phyloP scores from a whole-genome alignment of 2,113 vertebrate genomes.

The Ptyas mucosa region DNA sequence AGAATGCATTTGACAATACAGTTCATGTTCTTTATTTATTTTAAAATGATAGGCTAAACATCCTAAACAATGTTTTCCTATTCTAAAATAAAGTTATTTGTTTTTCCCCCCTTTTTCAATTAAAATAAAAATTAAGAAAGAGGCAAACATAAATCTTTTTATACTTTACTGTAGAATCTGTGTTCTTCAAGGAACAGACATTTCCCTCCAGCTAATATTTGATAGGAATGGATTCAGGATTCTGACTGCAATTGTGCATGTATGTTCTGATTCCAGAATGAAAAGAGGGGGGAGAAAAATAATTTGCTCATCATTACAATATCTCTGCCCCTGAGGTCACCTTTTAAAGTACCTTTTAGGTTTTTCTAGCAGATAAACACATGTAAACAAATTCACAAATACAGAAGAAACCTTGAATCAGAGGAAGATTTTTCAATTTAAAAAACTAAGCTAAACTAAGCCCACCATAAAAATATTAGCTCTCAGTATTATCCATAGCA shows the following conservation, averaged over 20 bases:
- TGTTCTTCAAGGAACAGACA: slow-evolving; percentile 70
- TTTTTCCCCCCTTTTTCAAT: slow-evolving; percentile 34
- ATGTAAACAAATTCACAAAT: slow-evolving; percentile 16
- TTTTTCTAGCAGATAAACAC: slow-evolving; percentile 57
- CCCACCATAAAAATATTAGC: slow-evolving; percentile 56
- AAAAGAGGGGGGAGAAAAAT: slow-evolving; percentile 53
- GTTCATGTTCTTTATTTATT: neutral
- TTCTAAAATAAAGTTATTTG: slow-evolving; percentile 26
- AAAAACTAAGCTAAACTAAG: slow-evolving; percentile 54
- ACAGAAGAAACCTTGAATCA: slow-evolving; percentile 51
- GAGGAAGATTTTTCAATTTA: neutral
- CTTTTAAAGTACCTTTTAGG: slow-evolving; percentile 53
- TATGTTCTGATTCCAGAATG: slow-evolving; percentile 75
- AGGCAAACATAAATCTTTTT: slow-evolving; percentile 46
- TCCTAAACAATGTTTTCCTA: slow-evolving; percentile 24
- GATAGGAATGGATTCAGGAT: slow-evolving; percentile 70
- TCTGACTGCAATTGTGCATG: slow-evolving; percentile 70
- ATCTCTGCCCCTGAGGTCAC: slow-evolving; percentile 56
- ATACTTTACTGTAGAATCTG: slow-evolving; percentile 66
- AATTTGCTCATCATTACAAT: slow-evolving; percentile 63
- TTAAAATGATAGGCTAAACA: neutral
- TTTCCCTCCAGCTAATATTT: slow-evolving; percentile 75
- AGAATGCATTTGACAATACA: slow-evolving; percentile 38
- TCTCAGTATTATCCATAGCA: slow-evolving; percentile 68
- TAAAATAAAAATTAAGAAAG: neutral